Evolutionary conservation across 2,888 invertebrate species (phyloP).

Genomic region (Biston stratarius): DNA sequence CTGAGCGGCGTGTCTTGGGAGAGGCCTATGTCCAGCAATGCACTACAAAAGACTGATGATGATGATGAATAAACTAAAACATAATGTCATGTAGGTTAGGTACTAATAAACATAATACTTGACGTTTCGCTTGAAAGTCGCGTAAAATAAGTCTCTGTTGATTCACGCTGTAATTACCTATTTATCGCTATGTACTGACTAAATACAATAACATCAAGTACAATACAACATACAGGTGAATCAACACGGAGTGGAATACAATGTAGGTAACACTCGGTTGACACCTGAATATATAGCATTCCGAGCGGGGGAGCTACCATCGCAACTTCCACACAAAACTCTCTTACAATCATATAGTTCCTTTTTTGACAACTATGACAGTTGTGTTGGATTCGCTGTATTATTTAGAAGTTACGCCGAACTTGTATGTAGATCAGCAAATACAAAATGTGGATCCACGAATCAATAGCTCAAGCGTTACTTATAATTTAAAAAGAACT

Average conservation of each 20-base stretch:
- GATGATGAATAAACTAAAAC: too few relatives aligned
- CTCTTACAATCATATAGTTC: not conserved
- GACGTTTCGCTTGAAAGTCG: not conserved
- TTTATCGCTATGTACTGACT: not conserved
- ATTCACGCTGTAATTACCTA: constrained; percentile 4
- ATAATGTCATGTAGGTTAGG: not conserved
- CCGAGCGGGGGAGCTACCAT: not conserved
- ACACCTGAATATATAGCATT: not conserved
- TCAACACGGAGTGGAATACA: constrained; percentile 5
- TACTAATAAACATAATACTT: not conserved
- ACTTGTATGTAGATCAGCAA: too few relatives aligned
- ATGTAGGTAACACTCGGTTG: not conserved
- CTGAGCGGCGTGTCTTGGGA: too few relatives aligned
- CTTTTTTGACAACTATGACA: not conserved
- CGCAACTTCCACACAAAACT: not conserved
- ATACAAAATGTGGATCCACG: too few relatives aligned
- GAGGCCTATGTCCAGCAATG: too few relatives aligned
- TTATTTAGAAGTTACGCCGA: not conserved
- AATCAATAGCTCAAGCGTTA: too few relatives aligned
- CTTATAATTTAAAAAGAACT: too few relatives aligned
- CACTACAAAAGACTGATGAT: too few relatives aligned
- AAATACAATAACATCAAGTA: not conserved
- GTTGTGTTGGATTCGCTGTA: not conserved
- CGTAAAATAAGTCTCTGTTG: not conserved
- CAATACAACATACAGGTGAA: not conserved